Conservation (phyloP, 1,140 invertebrate species). For the Drosophila lowei region DNA sequence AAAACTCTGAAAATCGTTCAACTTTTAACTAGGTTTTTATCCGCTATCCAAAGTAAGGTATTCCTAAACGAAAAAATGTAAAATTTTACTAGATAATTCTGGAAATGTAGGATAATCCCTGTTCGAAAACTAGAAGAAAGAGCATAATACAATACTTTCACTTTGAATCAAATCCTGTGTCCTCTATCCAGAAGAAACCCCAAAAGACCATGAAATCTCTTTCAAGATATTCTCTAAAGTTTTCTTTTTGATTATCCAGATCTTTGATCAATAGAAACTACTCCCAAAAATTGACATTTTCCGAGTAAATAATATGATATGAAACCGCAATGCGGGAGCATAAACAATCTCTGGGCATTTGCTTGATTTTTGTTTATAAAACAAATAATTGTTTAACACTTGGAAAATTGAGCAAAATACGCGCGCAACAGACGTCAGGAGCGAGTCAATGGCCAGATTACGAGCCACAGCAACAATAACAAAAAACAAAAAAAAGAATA, state of each 20-base stretch:
- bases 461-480: too few species aligned
- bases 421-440: conserved; percentile 38
- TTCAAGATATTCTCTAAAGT: neutral
- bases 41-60: too few species aligned
- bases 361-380: conserved; percentile 39
- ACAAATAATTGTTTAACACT: conserved; percentile 55
- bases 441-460: conserved; percentile 33
- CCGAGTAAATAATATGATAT: conserved; percentile 18
- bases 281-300: conserved; percentile 41
- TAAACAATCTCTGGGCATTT: conserved; percentile 41
- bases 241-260: conserved; percentile 24
- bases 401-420: conserved; percentile 46
- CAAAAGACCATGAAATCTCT: neutral
- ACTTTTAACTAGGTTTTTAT: too few species aligned
- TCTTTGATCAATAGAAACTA: conserved; percentile 46
- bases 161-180: too few species aligned
- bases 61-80: too few species aligned
- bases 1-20: too few species aligned
- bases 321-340: conserved; percentile 27
- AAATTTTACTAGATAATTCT: too few species aligned
- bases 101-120: neutral
- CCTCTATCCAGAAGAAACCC: too few species aligned
- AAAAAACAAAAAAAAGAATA: conserved; percentile 16
- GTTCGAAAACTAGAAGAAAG: too few species aligned
- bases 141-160: too few species aligned